Percentiles rank a stretch among this genome's conserved stretches.
These are phyloP conservation scores for Marisa cornuarietis DNA, from an alignment of 1,140 invertebrate genomes.

Conservation along the genomic window DNA sequence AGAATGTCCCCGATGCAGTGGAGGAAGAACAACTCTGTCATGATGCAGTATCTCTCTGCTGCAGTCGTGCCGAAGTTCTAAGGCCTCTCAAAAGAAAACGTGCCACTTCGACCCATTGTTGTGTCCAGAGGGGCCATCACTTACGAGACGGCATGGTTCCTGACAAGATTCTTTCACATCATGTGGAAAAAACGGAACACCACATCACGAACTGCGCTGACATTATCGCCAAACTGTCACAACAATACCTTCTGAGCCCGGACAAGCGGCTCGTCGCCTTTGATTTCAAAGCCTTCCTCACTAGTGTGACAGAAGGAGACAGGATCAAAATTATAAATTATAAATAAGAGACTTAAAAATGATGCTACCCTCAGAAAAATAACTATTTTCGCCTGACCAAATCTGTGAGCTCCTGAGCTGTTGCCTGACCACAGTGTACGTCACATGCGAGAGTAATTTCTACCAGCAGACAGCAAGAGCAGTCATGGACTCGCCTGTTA, in stretches of 20 bases:
- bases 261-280: not conserved
- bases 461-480: not conserved
- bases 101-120: not conserved
- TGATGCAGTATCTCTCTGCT: not conserved
- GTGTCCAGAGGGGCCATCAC: conserved; percentile 1
- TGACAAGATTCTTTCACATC: not conserved
- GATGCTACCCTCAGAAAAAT: not conserved
- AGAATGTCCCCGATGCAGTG: not conserved
- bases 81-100: not conserved
- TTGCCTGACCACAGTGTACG: not conserved
- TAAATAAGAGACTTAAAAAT: no score
- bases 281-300: not conserved
- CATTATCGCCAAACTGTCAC: not conserved
- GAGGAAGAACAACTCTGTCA: not conserved
- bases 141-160: no score
- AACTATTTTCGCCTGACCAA: not conserved
- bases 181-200: not conserved
- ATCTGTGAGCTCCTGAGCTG: not conserved
- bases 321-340: no score
- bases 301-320: not conserved
- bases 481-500: no score
- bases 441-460: not conserved
- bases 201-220: not conserved
- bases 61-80: not conserved
- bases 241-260: not conserved